A percentile compares a stretch with the other conserved stretches of the same genome.
phyloP scores from a whole-genome alignment of 2,113 vertebrate genomes.

The Excalfactoria chinensis region DNA sequence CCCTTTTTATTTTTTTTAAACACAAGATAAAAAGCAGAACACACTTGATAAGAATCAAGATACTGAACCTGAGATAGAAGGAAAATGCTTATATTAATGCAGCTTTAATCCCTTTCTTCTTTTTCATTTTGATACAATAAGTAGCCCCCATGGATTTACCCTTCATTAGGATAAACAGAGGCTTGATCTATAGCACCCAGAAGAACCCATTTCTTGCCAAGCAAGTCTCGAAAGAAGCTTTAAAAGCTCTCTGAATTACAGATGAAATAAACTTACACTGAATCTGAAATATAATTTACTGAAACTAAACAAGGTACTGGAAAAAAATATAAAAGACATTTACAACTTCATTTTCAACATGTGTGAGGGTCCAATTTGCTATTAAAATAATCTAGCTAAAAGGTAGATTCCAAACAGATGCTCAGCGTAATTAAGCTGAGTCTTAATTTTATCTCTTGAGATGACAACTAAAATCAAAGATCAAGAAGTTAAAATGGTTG shows the following conservation, averaged over 20 bases:
- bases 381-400: background rate
- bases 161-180: conserved; percentile 11
- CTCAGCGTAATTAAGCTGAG: background rate
- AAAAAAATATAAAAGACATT: background rate
- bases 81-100: background rate
- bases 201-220: conserved; percentile 14
- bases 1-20: no score
- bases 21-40: background rate
- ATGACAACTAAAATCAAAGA: conserved; percentile 41
- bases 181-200: conserved; percentile 21
- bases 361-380: background rate
- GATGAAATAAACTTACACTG: background rate
- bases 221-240: background rate
- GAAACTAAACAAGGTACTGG: background rate
- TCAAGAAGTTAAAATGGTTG: conserved; percentile 1
- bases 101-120: background rate
- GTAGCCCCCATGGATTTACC: background rate
- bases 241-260: background rate
- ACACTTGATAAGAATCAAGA: background rate
- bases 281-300: background rate
- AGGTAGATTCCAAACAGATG: background rate
- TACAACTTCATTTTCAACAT: conserved; percentile 2
- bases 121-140: background rate
- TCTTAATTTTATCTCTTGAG: background rate
- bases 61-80: background rate